Conservation (phyloP, 2,113 vertebrate species). For the Holacanthus passer region DNA sequence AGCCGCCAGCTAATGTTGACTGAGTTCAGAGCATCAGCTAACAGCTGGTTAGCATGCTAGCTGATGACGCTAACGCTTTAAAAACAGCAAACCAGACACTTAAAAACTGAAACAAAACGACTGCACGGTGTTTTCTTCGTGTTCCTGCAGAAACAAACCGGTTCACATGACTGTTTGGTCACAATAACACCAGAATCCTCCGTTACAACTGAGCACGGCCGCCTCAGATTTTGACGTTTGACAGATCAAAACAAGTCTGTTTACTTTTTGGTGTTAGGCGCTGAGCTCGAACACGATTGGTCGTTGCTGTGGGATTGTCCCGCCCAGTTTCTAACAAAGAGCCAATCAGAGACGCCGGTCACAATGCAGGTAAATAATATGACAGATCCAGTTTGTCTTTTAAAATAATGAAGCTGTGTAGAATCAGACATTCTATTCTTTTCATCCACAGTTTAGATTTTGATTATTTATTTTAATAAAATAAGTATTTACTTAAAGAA, state of each 20-base stretch:
- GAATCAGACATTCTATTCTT: fast-evolving
- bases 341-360: constrained; percentile 40
- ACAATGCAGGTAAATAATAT: too few species aligned
- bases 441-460: neutral
- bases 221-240: constrained; percentile 12
- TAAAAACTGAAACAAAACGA: neutral
- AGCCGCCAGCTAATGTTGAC: constrained; percentile 7
- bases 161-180: neutral
- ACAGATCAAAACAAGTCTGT: constrained; percentile 72
- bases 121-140: too few species aligned
- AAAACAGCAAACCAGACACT: neutral
- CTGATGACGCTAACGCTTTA: constrained; percentile 6
- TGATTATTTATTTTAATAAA: neutral
- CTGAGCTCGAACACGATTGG: constrained; percentile 49
- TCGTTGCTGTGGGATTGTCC: neutral
- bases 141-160: neutral
- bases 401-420: neutral
- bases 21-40: neutral
- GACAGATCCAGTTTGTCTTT: neutral
- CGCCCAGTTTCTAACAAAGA: constrained; percentile 7
- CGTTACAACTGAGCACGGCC: too few species aligned
- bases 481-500: neutral
- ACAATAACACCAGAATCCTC: too few species aligned
- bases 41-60: constrained; percentile 33
- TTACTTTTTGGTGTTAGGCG: constrained; percentile 61